Evolutionary conservation across 2,113 vertebrate species (phyloP), one percentile per base, ranked within the genome.

Genomic region (Nyctibius bracteatus): DNA sequence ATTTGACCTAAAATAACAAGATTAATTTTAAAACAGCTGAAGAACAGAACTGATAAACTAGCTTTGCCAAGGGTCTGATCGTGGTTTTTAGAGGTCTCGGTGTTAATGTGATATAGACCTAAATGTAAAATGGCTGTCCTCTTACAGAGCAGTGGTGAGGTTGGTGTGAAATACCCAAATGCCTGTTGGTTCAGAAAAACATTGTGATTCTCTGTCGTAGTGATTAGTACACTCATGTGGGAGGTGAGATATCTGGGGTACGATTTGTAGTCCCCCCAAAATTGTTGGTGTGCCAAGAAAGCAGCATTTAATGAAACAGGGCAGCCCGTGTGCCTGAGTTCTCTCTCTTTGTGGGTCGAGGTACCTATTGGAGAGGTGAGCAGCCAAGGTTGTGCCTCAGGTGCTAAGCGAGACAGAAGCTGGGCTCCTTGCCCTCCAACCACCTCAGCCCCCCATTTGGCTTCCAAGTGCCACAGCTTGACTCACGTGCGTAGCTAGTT

Each of bases 341-440:
- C 2, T 30, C 8, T 44, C 20, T 33, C 15, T 44, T 28, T 46
- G 15, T 47, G n/a, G 33, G 37, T 31, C 3, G 0, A 68, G 55
- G 25, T 39, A 39, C 28, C 35, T 39, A 14, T 19, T 0, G 0
- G 55, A 68, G 55, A 9, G 19, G 25, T 15, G 63, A 63, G 30
- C 28, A 15, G 22, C 13, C 11, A 6, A 54, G n/a, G 11, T 11
- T 43, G 21, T 22, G 21, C 31, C 25, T 43, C 12, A 2, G 47
- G 8, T 5, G 24, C 10, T 14, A 30, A 52, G 25, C 3, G 0
- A 39, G 25, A 9, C 3, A 5, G 28, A 46, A 41, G 43, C 9
- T 46, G 62, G 8, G n/a, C 14, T 59, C 18, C 23, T 47, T 1
- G 0, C 20, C 18, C 19, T 65, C 25, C 37, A 10, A 3, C 0